phyloP scores from a whole-genome alignment of 2,113 vertebrate genomes.

The Harpagus bidentatus region DNA sequence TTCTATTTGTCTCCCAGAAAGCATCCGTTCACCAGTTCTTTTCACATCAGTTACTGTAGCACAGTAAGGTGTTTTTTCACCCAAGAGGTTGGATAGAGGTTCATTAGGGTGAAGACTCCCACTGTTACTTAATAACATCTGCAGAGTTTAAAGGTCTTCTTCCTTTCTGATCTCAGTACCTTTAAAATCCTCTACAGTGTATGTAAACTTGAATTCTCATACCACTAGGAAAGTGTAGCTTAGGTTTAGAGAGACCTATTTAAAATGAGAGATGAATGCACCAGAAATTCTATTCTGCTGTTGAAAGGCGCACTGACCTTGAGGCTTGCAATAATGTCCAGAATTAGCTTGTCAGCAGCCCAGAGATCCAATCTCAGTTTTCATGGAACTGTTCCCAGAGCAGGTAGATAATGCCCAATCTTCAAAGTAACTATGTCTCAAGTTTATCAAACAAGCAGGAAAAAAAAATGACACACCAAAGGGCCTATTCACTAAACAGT shows the following conservation, averaged over 20 bases:
- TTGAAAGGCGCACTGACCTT: conserved; percentile 51
- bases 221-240: neutral
- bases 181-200: neutral
- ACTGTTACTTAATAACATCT: neutral
- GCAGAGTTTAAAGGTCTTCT: neutral
- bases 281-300: conserved; percentile 46
- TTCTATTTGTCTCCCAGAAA: neutral
- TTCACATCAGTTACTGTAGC: neutral
- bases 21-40: neutral
- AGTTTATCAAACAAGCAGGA: conserved; percentile 52
- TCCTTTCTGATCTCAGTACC: neutral
- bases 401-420: conserved; percentile 52
- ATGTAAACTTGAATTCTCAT: neutral
- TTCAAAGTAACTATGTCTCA: conserved; percentile 65
- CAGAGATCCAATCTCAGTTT: conserved; percentile 55
- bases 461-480: conserved; percentile 46
- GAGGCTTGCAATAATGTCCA: conserved; percentile 40
- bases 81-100: neutral
- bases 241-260: neutral
- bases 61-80: neutral
- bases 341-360: conserved; percentile 65
- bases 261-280: conserved; percentile 31
- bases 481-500: conserved; percentile 40
- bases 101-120: neutral
- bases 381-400: conserved; percentile 56